Evolutionary conservation across 2,888 invertebrate genomes (phyloP).

Genomic region (Tetragonisca angustula): DNA sequence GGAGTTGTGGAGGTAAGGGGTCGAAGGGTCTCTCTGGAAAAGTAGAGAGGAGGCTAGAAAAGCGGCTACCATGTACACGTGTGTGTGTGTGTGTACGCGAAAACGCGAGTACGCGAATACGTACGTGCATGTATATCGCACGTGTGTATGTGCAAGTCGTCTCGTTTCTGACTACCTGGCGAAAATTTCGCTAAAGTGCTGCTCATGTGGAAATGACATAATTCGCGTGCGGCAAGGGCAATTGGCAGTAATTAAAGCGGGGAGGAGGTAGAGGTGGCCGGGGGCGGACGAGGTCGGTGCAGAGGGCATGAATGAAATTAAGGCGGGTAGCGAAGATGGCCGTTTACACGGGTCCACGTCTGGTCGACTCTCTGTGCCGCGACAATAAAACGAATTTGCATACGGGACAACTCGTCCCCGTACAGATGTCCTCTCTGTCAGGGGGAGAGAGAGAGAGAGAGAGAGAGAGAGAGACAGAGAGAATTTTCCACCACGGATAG

Average conservation of each 20-base stretch:
- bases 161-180: constrained; percentile 73
- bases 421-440: constrained; percentile 65
- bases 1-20: constrained; percentile 10
- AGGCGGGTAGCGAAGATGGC: constrained; percentile 79
- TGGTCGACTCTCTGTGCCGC: constrained; percentile 71
- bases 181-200: constrained; percentile 73
- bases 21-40: constrained; percentile 35
- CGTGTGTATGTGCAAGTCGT: constrained; percentile 46
- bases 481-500: constrained; percentile 74
- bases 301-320: constrained; percentile 80
- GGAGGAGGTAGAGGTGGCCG: constrained; percentile 50
- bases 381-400: constrained; percentile 83
- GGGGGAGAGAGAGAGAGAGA: constrained; percentile 53
- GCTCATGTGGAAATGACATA: constrained; percentile 79
- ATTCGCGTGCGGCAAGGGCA: constrained; percentile 81
- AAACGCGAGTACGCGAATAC: neutral
- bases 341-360: constrained; percentile 79
- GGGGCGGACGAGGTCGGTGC: constrained; percentile 44
- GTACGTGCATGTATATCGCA: no score
- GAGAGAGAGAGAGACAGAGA: constrained; percentile 43
- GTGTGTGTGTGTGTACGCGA: neutral
- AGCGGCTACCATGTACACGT: constrained; percentile 22
- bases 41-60: constrained; percentile 51
- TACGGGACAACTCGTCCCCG: constrained; percentile 78
- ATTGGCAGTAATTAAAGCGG: constrained; percentile 83